Conservation (phyloP, 2,888 invertebrate species). For the Acleris holmiana region DNA sequence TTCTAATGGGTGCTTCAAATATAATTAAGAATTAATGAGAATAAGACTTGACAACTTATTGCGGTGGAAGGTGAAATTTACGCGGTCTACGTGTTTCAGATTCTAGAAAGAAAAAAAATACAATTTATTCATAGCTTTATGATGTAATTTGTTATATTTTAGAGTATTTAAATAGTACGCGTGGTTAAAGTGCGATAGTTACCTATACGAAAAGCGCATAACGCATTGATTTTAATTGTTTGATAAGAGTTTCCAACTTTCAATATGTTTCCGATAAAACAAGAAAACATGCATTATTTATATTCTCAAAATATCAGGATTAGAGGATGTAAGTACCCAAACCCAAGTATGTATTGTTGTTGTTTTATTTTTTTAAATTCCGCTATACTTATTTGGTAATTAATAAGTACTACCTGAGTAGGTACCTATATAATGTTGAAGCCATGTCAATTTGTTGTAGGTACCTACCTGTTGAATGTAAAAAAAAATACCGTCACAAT, state of each 20-base stretch:
- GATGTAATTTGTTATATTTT: conserved; percentile 22
- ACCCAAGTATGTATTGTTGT: not conserved
- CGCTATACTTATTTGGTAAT: too few species aligned
- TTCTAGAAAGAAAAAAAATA: conserved; percentile 38
- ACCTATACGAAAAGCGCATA: not conserved
- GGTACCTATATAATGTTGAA: too few species aligned
- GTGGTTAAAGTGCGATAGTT: conserved; percentile 4
- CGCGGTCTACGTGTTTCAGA: conserved; percentile 59
- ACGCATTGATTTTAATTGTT: conserved; percentile 12
- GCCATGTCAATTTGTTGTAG: too few species aligned
- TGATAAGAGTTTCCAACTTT: conserved; percentile 19
- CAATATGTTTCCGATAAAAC: conserved; percentile 67
- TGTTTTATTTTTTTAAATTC: not conserved
- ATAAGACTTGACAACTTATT: conserved; percentile 54
- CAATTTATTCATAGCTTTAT: conserved; percentile 5
- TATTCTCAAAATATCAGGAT: conserved; percentile 63
- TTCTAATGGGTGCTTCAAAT: conserved; percentile 34
- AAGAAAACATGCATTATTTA: conserved; percentile 61
- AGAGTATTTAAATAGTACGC: not conserved
- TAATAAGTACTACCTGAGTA: too few species aligned
- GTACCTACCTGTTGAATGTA: too few species aligned
- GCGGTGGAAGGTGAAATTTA: conserved; percentile 47
- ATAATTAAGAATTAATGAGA: conserved; percentile 52
- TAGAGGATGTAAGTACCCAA: conserved; percentile 28
- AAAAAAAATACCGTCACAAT: too few species aligned